Evolutionary conservation across 2,797 vertebrate species (phyloP), one percentile per base, ranked within the genome.

Genomic region (Eulemur rubriventer): DNA sequence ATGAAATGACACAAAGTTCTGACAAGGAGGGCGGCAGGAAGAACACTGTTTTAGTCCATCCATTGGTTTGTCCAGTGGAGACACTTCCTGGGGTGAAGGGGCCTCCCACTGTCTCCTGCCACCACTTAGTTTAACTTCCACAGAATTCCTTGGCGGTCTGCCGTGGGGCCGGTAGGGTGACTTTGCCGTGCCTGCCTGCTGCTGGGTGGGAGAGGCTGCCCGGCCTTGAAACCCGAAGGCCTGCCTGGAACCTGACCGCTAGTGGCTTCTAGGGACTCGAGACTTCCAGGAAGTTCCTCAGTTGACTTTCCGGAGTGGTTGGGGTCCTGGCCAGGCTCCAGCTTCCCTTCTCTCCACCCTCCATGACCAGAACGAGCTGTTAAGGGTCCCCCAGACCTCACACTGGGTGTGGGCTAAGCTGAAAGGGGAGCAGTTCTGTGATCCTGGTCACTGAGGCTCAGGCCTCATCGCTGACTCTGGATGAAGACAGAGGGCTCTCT

Each of bases 231-330:
- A 79, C 57, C 50, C 67, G 22, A 6, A 24, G 24, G 4, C 65
- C 72, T 78, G 63, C 30, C 50, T 35, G 20, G 48, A 65, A 55
- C 89, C 4, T 61, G 9, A 67, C 57, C 7, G 18, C 20, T 12
- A 2, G n/a, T 50, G 35, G n/a, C 50, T 79, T 70, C 38, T 48
- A 43, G 52, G n/a, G 35, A n/a, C 55, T 63, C 38, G 28, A 50
- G 76, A 65, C 87, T 93, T 86, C 38, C 7, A 20, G 89, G 67
- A 92, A 69, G 52, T 81, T 87, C 30, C 11, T 38, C 24, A 7
- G 4, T 30, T 17, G 79, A 28, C 86, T 89, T 76, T 57, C 72
- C 18, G 16, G 46, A 57, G 50, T 3, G 30, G 4, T 24, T 8
- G 46, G 38, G 55, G 69, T 12, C 65, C 65, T 38, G n/a, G 13